Evolutionary conservation across 1,140 invertebrate genomes (phyloP).

Genomic region (Rhagoletis zephyria): DNA sequence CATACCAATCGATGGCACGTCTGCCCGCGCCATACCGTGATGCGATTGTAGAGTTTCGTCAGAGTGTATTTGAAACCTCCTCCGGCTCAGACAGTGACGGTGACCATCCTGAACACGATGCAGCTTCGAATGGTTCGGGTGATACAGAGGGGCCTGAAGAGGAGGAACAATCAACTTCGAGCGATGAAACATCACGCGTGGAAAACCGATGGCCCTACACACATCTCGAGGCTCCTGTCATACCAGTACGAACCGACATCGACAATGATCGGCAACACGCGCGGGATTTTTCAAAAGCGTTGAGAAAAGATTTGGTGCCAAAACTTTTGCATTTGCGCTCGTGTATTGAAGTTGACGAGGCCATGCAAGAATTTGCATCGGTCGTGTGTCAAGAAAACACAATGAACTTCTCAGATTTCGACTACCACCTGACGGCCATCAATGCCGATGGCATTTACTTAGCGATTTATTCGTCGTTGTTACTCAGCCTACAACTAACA

Average conservation of each 20-base stretch:
- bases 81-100: slow-evolving; percentile 75
- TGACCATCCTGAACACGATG: slow-evolving; percentile 74
- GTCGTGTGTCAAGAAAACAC: slow-evolving; percentile 89
- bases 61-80: slow-evolving; percentile 76
- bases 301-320: slow-evolving; percentile 79
- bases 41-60: slow-evolving; percentile 76
- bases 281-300: slow-evolving; percentile 67
- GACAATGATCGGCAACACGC: slow-evolving; percentile 72
- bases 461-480: slow-evolving; percentile 87
- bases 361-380: slow-evolving; percentile 91
- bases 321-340: slow-evolving; percentile 77
- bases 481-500: slow-evolving; percentile 87
- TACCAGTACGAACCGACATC: slow-evolving; percentile 68
- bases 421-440: slow-evolving; percentile 84
- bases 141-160: slow-evolving; percentile 84
- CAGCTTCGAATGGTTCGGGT: slow-evolving; percentile 78
- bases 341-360: slow-evolving; percentile 83
- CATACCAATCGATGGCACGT: slow-evolving; percentile 87
- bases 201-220: slow-evolving; percentile 72
- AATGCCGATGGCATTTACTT: slow-evolving; percentile 96
- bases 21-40: slow-evolving; percentile 83
- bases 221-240: slow-evolving; percentile 69
- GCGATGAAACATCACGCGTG: slow-evolving; percentile 69
- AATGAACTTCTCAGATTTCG: slow-evolving; percentile 73
- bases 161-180: slow-evolving; percentile 70